Evolutionary conservation across 1,140 invertebrate species (phyloP), one percentile per base, ranked within the genome.

Genomic region (Spodoptera litura): DNA sequence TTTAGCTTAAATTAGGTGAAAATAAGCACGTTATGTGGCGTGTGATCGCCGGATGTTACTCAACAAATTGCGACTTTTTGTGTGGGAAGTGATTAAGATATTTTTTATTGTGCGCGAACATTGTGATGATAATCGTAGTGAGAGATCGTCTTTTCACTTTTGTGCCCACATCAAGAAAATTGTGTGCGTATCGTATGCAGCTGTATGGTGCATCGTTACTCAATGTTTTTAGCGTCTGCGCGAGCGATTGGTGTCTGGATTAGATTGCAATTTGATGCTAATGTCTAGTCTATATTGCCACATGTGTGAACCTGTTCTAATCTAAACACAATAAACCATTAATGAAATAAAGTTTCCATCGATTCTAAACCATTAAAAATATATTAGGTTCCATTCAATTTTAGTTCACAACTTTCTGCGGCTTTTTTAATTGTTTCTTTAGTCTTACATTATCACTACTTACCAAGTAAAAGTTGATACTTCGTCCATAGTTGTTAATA

Each of bases 101-200:
- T 62, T 62, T 85, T 86, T 79, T 83, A 82, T 87, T 85, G 81
- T 88, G 78, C 78, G 61, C 78, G 75, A 80, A 81, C 78, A 86
- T 85, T 84, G 86, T 85, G 83, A 20, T 87, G 79, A 62, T 84
- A 87, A 89, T 89, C 84, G 78, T 62, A 78, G 81, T 85, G 88
- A 83, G 85, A 90, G 81, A 88, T 90, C 79, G 79, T 73, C 49
- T 87, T 91, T 91, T 91, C 89, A 89, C 88, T 91, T 90, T 87
- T 88, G 83, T 85, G 83, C 73, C 56, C 77, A 66, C 75, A 70
- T 72, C 53, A 38, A 61, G 76, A 71, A 64, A 70, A 75, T 62
- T 20, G 74, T 71, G 73, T 77, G 66, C 55, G 78, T 74, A 72
- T 77, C n/a, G 52, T 8, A 79, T 64, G 71, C 72, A 68, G 66